Evolutionary conservation across 2,888 invertebrate genomes (phyloP).

Genomic region (Drosophila merina): DNA sequence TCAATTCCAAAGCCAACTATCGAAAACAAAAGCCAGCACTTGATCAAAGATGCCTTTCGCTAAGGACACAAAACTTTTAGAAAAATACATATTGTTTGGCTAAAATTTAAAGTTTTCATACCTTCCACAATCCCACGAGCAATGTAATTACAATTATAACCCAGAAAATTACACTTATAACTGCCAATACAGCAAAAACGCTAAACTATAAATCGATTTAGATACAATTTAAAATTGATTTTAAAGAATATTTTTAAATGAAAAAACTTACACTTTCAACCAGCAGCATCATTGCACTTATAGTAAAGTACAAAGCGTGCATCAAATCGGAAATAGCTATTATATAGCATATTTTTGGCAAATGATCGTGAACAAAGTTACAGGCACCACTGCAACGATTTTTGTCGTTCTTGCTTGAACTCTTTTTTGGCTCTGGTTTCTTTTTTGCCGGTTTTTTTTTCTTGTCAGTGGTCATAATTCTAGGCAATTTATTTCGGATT

Average conservation of each 20-base stretch:
- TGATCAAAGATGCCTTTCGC: conserved; percentile 51
- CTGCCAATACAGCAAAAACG: conserved; percentile 45
- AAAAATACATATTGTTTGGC: conserved; percentile 1
- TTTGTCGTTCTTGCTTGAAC: neutral
- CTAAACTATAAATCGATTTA: conserved; percentile 8
- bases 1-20: conserved; percentile 57
- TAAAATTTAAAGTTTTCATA: conserved; percentile 8
- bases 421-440: conserved; percentile 1
- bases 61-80: conserved; percentile 6
- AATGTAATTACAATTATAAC: conserved; percentile 54
- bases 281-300: conserved; percentile 53
- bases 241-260: neutral
- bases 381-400: neutral
- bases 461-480: conserved; percentile 46
- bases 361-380: conserved; percentile 17
- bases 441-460: conserved; percentile 32
- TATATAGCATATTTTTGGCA: conserved; percentile 48
- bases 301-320: conserved; percentile 62
- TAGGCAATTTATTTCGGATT: conserved; percentile 4
- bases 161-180: conserved; percentile 65
- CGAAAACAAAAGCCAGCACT: conserved; percentile 64
- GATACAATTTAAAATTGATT: neutral
- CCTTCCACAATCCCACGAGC: conserved; percentile 62
- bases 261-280: conserved; percentile 44
- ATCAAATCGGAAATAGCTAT: conserved; percentile 57